Base-by-base conservation (phyloP, 2,888 invertebrate genomes). In the Amiota communis region DNA sequence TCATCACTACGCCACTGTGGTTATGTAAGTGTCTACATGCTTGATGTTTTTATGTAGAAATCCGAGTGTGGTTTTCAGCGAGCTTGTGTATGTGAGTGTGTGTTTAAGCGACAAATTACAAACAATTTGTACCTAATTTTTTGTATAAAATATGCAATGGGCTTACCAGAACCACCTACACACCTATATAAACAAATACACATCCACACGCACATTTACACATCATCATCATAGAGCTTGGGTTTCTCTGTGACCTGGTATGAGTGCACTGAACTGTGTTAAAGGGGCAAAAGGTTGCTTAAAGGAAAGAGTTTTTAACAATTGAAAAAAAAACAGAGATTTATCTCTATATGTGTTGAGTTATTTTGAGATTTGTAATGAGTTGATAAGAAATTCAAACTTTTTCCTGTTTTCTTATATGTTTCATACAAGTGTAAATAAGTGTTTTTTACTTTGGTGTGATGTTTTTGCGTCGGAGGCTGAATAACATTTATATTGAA, bases 101-200 rank as follows among this genome's bases (percentile, higher is more conserved):
- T 65, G 15, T 59, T 48, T 48, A 73, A 77, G 75, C 75, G 79
- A 83, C 83, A 82, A 82, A 83, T 82, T 82, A 80, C 81, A 72
- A 76, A 75, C 85, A 81, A 83, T 78, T 82, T 78, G 79, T 77
- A 82, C 82, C 79, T 78, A 76, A 84, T 84, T 83, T 82, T 78
- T 72, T 73, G 82, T 76, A 17, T 74, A 74, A 77, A 83, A 84
- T 74, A 77, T 81, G 73, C 73, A 71, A 56, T 63, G 68, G 69
- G 63, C 65, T 68, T 72, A 51, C 67, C 51, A 8, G 8, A 36
- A 36, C 36, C 36, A 36, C 36, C 36, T 36, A 36, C 36, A 36
- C 36, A 36, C 36, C 36, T 6, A 36, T 6, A 36, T 36, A 36
- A 36, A 36, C 36, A 36, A 36, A 36, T 6, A 36, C 3, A 36